Conservation (phyloP, 2,113 vertebrate species). For the Sorex fumeus region DNA sequence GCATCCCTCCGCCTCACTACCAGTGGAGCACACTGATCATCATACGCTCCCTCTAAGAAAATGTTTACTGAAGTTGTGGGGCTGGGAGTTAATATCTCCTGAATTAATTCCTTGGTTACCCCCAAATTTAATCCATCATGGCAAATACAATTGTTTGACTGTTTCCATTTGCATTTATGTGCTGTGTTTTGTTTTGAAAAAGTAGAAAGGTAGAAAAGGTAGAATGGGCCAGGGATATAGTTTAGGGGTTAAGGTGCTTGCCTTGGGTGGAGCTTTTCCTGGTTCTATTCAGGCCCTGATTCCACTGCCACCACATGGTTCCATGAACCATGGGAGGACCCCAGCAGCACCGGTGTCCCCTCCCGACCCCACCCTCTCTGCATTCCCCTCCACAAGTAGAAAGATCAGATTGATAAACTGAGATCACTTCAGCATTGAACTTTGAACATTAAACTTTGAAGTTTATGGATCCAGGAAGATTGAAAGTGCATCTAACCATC, state of each 20-base stretch:
- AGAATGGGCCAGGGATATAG: no score
- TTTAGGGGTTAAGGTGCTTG: no score
- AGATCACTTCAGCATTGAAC: not conserved
- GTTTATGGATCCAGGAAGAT: not conserved
- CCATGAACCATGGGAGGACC: no score
- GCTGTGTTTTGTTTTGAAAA: constrained; percentile 68
- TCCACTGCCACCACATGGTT: not conserved
- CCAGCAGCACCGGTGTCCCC: not conserved
- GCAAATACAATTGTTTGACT: not conserved
- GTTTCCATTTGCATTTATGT: not conserved
- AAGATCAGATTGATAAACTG: constrained; percentile 47
- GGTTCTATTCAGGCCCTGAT: not conserved
- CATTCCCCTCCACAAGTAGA: not conserved
- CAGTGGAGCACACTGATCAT: no score
- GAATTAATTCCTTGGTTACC: constrained; percentile 43
- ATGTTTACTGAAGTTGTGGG: not conserved
- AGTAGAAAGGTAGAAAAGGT: not conserved
- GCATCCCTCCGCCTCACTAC: no score
- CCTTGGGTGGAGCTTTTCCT: no score
- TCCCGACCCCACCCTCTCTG: no score
- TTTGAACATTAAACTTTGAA: not conserved
- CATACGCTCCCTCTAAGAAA: no score
- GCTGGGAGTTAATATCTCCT: constrained; percentile 34
- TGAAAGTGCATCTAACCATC: not conserved
- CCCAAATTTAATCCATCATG: constrained; percentile 50